Percentiles rank a stretch among this genome's conserved stretches.
phyloP scores from a whole-genome alignment of 2,113 vertebrate species.

The Saguinus imperator region DNA sequence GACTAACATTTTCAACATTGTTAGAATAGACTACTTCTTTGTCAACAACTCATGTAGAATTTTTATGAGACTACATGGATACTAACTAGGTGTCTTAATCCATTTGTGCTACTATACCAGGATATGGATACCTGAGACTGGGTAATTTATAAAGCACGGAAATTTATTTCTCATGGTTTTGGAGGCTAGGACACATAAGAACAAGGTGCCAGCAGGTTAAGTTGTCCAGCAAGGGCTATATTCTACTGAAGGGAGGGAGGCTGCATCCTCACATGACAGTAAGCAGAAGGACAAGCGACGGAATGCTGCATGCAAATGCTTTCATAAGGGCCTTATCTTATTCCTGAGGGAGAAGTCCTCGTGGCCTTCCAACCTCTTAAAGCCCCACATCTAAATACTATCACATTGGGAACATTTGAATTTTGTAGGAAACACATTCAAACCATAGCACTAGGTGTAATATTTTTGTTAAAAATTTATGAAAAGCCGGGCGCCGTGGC shows the following conservation, averaged over 20 bases:
- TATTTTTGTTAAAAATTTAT: neutral
- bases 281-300: neutral
- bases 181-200: neutral
- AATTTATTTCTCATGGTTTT: neutral
- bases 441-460: neutral
- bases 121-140: neutral
- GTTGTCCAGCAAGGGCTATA: too few relatives aligned
- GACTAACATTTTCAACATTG: neutral
- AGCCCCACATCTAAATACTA: neutral
- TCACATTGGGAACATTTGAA: neutral
- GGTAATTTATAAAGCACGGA: neutral
- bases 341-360: neutral
- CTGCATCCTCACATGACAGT: neutral
- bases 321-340: neutral
- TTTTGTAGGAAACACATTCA: neutral
- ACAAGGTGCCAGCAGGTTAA: neutral
- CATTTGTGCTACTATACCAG: neutral
- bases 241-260: accelerated
- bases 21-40: neutral
- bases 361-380: neutral
- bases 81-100: neutral
- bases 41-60: neutral
- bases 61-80: neutral
- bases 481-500: too few relatives aligned
- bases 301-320: too few relatives aligned